phyloP scores from a whole-genome alignment of 2,888 invertebrate species.

The Campoplex capitator region DNA sequence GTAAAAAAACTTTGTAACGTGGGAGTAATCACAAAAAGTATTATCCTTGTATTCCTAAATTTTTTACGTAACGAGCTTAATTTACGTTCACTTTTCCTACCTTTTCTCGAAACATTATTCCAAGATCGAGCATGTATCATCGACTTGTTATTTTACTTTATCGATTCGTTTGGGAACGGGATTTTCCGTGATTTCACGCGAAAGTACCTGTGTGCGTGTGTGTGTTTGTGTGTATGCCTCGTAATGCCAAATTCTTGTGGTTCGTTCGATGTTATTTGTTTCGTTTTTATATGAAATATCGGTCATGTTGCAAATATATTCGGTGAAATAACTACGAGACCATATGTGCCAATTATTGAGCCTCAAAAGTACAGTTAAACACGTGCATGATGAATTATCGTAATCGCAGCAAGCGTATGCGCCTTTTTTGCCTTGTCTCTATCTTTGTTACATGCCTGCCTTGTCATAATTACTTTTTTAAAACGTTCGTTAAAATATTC shows the following conservation, averaged over 20 bases:
- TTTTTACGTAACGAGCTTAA: slow-evolving; percentile 30
- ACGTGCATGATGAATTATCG: slow-evolving; percentile 20
- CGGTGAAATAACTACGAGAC: slow-evolving; percentile 17
- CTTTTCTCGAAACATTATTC: slow-evolving; percentile 13
- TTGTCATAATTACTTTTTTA: slow-evolving; percentile 17
- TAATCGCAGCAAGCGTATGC: slow-evolving; percentile 23
- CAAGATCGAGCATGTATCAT: slow-evolving; percentile 26
- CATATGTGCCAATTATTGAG: slow-evolving; percentile 26
- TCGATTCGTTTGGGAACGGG: slow-evolving; percentile 13
- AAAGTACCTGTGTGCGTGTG: background rate
- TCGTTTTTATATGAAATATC: background rate
- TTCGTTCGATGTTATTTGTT: background rate
- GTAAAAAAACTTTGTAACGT: slow-evolving; percentile 25
- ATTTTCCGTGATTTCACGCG: slow-evolving; percentile 13
- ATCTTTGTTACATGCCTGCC: slow-evolving; percentile 34
- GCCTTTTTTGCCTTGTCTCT: slow-evolving; percentile 24
- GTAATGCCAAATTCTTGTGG: background rate
- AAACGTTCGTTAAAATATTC: background rate
- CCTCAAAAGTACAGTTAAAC: slow-evolving; percentile 28
- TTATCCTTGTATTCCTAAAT: slow-evolving; percentile 60
- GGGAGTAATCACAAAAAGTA: slow-evolving; percentile 55
- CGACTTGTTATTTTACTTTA: slow-evolving; percentile 6
- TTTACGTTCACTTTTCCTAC: slow-evolving; percentile 4
- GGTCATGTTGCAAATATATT: background rate
- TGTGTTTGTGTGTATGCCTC: slow-evolving; percentile 18